A percentile compares a stretch with the other conserved stretches of the same genome.
These are phyloP conservation scores for Syngnathus scovelli DNA, from an alignment of 2,113 vertebrate genomes.

Conservation along the genomic window DNA sequence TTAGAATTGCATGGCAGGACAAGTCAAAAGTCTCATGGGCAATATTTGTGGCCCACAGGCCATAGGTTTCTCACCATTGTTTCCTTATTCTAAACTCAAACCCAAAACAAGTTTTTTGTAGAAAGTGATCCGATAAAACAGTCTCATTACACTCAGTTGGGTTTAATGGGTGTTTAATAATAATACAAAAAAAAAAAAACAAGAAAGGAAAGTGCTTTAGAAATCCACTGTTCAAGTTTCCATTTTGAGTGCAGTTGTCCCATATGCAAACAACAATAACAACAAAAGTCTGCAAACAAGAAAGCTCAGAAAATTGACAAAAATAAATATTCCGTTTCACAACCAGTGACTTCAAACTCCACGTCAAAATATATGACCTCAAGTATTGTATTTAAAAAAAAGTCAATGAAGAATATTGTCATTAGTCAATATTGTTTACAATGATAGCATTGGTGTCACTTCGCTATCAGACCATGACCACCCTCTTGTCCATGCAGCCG, in stretches of 20 bases:
- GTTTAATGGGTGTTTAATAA: slow-evolving; percentile 72
- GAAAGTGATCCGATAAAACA: slow-evolving; percentile 26
- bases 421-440: slow-evolving; percentile 46
- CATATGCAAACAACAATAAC: slow-evolving; percentile 54
- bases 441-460: slow-evolving; percentile 57
- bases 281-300: slow-evolving; percentile 45
- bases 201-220: slow-evolving; percentile 72
- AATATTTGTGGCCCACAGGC: neutral
- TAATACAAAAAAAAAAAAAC: slow-evolving; percentile 43
- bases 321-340: slow-evolving; percentile 77
- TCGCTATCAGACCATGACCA: slow-evolving; percentile 48
- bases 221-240: slow-evolving; percentile 77
- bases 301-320: slow-evolving; percentile 66
- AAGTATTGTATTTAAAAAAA: slow-evolving; percentile 64
- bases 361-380: slow-evolving; percentile 72
- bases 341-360: slow-evolving; percentile 75
- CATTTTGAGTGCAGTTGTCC: slow-evolving; percentile 74
- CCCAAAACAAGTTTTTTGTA: neutral
- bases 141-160: slow-evolving; percentile 64
- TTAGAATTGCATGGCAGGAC: too few relatives aligned
- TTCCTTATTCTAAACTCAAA: neutral
- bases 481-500: slow-evolving; percentile 34
- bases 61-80: neutral
- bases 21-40: too few relatives aligned
- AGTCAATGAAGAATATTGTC: slow-evolving; percentile 11